Evolutionary conservation across 2,888 invertebrate species (phyloP).

Genomic region (Aquatica leii): DNA sequence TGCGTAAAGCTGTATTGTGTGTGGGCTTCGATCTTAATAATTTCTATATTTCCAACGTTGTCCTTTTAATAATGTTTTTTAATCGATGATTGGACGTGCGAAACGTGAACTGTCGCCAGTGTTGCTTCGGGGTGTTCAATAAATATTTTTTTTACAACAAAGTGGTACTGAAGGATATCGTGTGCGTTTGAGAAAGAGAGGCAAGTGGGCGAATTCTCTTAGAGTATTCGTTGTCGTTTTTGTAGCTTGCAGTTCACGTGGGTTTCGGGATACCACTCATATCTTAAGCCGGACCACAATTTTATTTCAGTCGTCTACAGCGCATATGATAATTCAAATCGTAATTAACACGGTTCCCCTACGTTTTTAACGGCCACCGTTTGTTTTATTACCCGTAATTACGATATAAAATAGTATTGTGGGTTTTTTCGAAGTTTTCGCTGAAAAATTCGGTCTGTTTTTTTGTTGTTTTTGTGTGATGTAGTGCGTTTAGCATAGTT

Average conservation of each 20-base stretch:
- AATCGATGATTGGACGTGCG: no score
- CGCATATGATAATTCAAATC: slow-evolving; percentile 49
- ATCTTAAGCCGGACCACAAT: slow-evolving; percentile 47
- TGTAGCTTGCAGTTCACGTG: slow-evolving; percentile 55
- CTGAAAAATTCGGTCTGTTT: slow-evolving; percentile 39
- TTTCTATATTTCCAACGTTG: no score
- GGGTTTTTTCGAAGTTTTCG: slow-evolving; percentile 34
- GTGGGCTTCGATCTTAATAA: no score
- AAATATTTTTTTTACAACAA: slow-evolving; percentile 17
- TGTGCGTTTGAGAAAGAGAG: slow-evolving; percentile 46
- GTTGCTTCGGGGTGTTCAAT: slow-evolving; percentile 15
- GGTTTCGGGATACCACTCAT: slow-evolving; percentile 55
- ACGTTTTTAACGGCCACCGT: slow-evolving; percentile 20
- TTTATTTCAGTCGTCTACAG: slow-evolving; percentile 49
- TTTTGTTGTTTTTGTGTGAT: slow-evolving; percentile 40
- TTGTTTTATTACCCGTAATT: slow-evolving; percentile 10
- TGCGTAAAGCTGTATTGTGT: slow-evolving; percentile 1
- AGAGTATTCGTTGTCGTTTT: slow-evolving; percentile 44
- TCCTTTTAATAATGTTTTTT: no score
- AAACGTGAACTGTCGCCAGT: slow-evolving; percentile 6
- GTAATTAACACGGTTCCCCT: slow-evolving; percentile 31
- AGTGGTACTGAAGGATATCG: slow-evolving; percentile 31
- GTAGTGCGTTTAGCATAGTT: slow-evolving; percentile 38
- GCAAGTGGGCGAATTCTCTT: slow-evolving; percentile 57
- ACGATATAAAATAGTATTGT: slow-evolving; percentile 16